A percentile compares a stretch with the other conserved stretches of the same genome.
Conservation (phyloP, 1,140 invertebrate species). For the Nebria ingens region DNA sequence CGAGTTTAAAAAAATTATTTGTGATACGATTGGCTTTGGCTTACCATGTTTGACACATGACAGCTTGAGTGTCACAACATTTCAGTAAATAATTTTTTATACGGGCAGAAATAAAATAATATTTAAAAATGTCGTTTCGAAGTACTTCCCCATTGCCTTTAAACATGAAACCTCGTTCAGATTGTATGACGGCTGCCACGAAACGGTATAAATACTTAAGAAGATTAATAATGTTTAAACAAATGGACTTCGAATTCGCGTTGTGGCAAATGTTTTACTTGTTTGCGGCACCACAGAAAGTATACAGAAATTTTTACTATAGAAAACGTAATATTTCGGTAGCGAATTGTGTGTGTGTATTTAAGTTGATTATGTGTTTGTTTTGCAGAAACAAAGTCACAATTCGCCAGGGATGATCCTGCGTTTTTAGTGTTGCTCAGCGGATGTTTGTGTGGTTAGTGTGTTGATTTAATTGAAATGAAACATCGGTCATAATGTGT, state of each 20-base stretch:
- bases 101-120: no score
- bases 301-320: conserved; percentile 96
- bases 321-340: conserved; percentile 79
- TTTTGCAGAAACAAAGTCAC: conserved; percentile 89
- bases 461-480: no score
- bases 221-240: conserved; percentile 84
- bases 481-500: no score
- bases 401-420: conserved; percentile 98
- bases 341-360: conserved; percentile 2
- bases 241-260: conserved; percentile 99
- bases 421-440: conserved; percentile 92
- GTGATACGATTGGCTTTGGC: no score
- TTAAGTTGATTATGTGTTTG: no score
- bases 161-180: conserved; percentile 48
- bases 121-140: no score
- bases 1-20: no score
- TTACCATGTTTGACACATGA: no score
- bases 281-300: conserved; percentile 91
- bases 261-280: conserved; percentile 98
- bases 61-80: no score
- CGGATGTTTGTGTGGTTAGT: conserved; percentile 75
- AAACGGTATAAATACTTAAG: conserved; percentile 90
- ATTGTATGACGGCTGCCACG: conserved; percentile 73
- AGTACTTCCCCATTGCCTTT: conserved; percentile 37
- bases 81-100: no score